These are phyloP conservation scores for Parotia lawesii DNA, from an alignment of 2,113 vertebrate species.

Conservation along the genomic window DNA sequence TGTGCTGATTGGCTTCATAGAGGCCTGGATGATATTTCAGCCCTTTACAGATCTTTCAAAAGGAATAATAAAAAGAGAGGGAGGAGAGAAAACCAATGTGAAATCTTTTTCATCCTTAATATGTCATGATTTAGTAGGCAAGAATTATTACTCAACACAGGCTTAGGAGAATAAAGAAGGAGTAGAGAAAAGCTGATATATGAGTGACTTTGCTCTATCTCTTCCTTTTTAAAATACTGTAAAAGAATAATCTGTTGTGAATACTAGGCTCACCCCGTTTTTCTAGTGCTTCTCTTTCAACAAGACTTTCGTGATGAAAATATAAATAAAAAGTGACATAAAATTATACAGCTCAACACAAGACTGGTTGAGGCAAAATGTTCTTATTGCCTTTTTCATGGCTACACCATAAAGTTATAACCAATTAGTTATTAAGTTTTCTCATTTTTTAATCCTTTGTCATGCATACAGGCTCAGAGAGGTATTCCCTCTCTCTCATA, in stretches of 20 bases:
- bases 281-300: not conserved
- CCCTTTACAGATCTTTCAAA: conserved; percentile 25
- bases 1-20: conserved; percentile 24
- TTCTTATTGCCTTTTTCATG: conserved; percentile 63
- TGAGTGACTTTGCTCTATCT: not conserved
- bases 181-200: not conserved
- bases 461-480: not conserved
- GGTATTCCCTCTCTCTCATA: not conserved
- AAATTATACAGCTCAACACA: conserved; percentile 60
- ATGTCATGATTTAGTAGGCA: conserved; percentile 1
- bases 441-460: conserved; percentile 49
- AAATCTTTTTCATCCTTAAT: conserved; percentile 32
- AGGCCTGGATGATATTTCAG: conserved; percentile 19
- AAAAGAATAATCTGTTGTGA: conserved; percentile 5
- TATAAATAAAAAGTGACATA: conserved; percentile 68
- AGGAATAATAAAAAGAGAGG: conserved; percentile 21
- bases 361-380: conserved; percentile 53
- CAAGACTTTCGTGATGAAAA: conserved; percentile 35
- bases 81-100: not conserved
- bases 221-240: conserved; percentile 13
- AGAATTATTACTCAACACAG: not conserved
- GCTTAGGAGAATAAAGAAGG: not conserved
- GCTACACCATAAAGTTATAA: not conserved
- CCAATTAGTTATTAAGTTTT: conserved; percentile 61
- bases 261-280: not conserved